Base-by-base conservation (phyloP, 2,797 vertebrate species). In the Corythornis leucogaster region DNA sequence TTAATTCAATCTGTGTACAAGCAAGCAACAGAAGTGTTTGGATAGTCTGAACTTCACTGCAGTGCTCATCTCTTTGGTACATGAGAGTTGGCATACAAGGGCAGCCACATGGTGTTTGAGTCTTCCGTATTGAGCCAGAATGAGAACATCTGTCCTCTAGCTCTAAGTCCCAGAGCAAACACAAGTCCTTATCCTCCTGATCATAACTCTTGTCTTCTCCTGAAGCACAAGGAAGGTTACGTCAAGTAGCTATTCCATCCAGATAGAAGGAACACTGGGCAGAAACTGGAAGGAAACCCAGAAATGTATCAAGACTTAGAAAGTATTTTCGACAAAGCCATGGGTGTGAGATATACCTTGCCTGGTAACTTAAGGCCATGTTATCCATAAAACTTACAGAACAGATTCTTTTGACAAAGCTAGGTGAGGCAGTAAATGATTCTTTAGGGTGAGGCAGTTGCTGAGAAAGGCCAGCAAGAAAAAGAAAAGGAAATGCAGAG, bases 311-410 rank as follows among this genome's bases (percentile, higher is more conserved):
- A 51, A 67, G 54, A 9, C 17, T 64, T 51, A 35, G 6, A 5
- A 85, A 61, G 5, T 42, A 6, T 69, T 83, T 68, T 24, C 66
- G 35, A 31, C 31, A 48, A 91, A 83, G 31, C 20, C 10, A 24
- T 53, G 78, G 35, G 18, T 61, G 15, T 30, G 25, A 78, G 15
- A 48, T 76, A 78, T 80, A 46, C 43, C 71, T 87, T 77, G 35
- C 31, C 40, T 82, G 20, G 28, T 95, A 88, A 67, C 21, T 63
- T 33, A 77, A 80, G 48, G 57, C 53, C 8, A 18, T 16, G 8
- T 79, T 84, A 84, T 22, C 76, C 31, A 40, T 90, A 73, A 92
- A 91, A 93, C 82, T 64, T 94, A 85, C 90, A 87, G 82, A 94
- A 92, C 92, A 73, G 63, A 77, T 93, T 95, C 69, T 87, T 48